Evolutionary conservation across 2,888 invertebrate genomes (phyloP).

Genomic region (Thera britannica): DNA sequence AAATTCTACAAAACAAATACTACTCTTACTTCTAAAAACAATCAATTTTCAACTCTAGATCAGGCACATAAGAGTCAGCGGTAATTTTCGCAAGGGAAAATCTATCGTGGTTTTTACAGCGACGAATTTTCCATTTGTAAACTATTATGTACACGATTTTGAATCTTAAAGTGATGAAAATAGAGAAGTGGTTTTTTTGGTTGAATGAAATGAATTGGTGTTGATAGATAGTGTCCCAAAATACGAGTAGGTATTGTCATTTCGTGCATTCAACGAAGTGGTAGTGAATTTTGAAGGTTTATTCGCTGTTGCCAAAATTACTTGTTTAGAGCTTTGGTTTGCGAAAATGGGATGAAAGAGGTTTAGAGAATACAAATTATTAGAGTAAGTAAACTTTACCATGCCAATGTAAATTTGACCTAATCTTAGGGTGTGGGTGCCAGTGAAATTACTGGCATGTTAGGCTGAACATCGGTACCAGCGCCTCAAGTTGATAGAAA

Average conservation of each 20-base stretch:
- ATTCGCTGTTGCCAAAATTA: conserved; percentile 52
- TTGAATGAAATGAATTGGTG: conserved; percentile 10
- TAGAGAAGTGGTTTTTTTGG: conserved; percentile 28
- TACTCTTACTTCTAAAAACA: conserved; percentile 12
- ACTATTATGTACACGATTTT: conserved; percentile 33
- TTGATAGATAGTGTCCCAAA: conserved; percentile 55
- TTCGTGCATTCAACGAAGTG: conserved; percentile 71
- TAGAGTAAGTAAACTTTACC: neutral
- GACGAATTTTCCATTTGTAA: neutral
- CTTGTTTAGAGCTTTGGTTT: conserved; percentile 47
- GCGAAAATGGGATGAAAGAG: neutral
- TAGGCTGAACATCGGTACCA: too few species aligned
- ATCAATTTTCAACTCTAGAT: conserved; percentile 18
- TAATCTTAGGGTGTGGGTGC: neutral
- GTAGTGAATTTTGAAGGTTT: conserved; percentile 64
- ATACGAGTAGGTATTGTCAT: conserved; percentile 77
- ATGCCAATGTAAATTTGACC: neutral
- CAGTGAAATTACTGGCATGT: too few species aligned
- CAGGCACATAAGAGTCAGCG: conserved; percentile 6
- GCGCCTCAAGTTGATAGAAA: too few species aligned
- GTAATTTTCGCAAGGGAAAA: neutral
- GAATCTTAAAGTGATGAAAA: neutral
- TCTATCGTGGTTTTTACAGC: conserved; percentile 7
- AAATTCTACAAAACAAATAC: conserved; percentile 23
- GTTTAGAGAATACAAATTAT: neutral